Evolutionary conservation across 2,113 vertebrate species (phyloP), one percentile per base, ranked within the genome.

Genomic region (Saguinus imperator): DNA sequence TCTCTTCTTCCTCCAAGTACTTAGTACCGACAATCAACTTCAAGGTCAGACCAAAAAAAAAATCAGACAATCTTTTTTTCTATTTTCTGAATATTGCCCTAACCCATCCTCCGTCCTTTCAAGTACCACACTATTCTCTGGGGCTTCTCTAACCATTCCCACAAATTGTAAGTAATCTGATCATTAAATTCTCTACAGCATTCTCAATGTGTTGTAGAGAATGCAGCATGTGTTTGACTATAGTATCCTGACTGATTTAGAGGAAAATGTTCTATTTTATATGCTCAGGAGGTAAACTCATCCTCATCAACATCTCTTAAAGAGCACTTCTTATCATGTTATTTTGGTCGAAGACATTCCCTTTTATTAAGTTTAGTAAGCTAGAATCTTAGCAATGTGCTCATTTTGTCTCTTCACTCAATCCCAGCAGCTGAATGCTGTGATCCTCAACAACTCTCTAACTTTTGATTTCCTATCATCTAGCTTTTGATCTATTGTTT

Each of bases 81-180:
- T 52, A 25, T 21, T 66, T 68, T 80, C 27, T 70, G 5, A 83
- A 18, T 61, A 43, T 20, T 45, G 18, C 5, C 16, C n/a, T 18
- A 17, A 25, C 37, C 3, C 3, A n/a, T 82, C 10, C 3, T 77
- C 11, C 3, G 12, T 6, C 11, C 5, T 6, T 18, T 1, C 2
- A 55, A 40, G 29, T 48, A 40, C 0, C 21, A 32, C 9, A 2
- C 5, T 57, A 25, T 61, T 1, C 14, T 29, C 20, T 84, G 8
- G 66, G 50, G 6, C 37, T n/a, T 94, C 13, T 73, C 13, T 64
- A 57, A 83, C 29, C 13, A 64, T 7, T 18, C 6, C 0, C 20
- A n/a, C 6, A 25, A 3, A 32, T 72, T 70, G 7, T 50, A 18
- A 23, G 8, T 17, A 9, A 10, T 14, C 9, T 48, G 8, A 9